Conservation (phyloP, 2,113 vertebrate genomes). For the Antechinus stuartii region DNA sequence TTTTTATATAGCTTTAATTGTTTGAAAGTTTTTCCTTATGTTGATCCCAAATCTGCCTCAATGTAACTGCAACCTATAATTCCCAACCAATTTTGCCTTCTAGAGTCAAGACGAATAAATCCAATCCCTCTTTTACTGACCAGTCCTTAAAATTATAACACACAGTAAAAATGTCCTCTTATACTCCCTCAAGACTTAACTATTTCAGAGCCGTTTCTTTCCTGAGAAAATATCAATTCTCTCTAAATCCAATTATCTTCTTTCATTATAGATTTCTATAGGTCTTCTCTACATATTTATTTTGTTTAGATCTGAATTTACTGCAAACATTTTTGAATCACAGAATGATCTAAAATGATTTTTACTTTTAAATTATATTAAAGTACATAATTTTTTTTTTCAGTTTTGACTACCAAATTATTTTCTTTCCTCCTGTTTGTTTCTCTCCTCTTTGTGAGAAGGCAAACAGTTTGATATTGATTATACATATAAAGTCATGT, state of each 20-base stretch:
- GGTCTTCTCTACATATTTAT: neutral
- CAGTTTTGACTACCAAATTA: neutral
- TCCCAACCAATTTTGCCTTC: neutral
- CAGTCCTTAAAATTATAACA: neutral
- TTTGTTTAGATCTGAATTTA: neutral
- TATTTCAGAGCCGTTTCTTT: neutral
- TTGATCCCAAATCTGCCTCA: neutral
- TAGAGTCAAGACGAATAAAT: neutral
- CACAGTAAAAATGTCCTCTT: neutral
- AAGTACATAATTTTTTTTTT: neutral
- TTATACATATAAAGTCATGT: neutral
- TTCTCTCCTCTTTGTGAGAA: neutral
- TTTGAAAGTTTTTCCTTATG: neutral
- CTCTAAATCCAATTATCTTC: neutral
- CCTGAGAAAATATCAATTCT: conserved; percentile 3
- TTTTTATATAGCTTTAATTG: neutral
- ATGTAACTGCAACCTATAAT: neutral
- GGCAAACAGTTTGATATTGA: neutral
- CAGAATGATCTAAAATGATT: neutral
- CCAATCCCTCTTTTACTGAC: neutral
- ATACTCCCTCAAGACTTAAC: neutral
- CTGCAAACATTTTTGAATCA: neutral
- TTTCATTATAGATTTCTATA: neutral
- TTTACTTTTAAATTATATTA: neutral
- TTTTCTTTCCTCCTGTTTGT: neutral